Conservation (phyloP, 2,113 vertebrate genomes). For the Tylochromis polylepis region DNA sequence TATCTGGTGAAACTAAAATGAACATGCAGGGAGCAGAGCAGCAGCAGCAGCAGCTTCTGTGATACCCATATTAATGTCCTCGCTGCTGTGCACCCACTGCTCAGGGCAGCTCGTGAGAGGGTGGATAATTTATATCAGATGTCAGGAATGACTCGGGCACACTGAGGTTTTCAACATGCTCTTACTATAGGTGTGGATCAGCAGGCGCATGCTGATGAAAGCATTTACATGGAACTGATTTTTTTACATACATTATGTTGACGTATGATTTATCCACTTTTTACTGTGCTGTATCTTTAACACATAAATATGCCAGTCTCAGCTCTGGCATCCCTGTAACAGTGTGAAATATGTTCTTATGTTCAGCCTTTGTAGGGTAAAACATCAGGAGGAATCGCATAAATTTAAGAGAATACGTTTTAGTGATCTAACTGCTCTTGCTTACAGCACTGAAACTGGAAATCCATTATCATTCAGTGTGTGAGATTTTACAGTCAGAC, state of each 20-base stretch:
- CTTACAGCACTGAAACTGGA: neutral
- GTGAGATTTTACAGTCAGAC: neutral
- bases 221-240: neutral
- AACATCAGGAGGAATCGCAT: neutral
- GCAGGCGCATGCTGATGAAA: neutral
- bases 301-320: neutral
- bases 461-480: neutral
- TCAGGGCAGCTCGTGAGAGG: conserved; percentile 12
- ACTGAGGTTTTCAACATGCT: neutral
- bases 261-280: neutral
- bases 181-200: neutral
- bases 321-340: neutral
- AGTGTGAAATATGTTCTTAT: neutral
- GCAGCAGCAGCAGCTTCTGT: conserved; percentile 8
- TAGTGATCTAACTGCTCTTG: neutral
- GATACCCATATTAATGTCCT: conserved; percentile 27
- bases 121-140: conserved; percentile 42
- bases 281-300: neutral
- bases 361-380: neutral
- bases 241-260: neutral
- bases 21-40: neutral
- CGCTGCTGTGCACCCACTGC: neutral
- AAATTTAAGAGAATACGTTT: neutral
- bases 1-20: neutral
- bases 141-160: conserved; percentile 9